Conservation (phyloP, 2,113 vertebrate genomes). For the Alethe castanea region DNA sequence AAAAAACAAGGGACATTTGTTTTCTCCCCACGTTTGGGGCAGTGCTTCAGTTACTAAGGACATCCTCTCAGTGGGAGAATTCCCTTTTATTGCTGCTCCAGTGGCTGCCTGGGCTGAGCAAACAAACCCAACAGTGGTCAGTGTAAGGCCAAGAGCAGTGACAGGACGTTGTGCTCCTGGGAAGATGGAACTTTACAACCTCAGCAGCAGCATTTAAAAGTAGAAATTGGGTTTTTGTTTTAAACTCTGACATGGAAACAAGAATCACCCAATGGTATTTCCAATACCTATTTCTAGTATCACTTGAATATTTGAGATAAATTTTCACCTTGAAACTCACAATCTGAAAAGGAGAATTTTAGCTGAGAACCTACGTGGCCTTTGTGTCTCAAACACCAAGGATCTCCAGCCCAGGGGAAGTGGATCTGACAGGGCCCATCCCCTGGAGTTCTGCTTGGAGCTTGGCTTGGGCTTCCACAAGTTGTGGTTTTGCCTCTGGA, state of each 20-base stretch:
- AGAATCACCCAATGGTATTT: neutral
- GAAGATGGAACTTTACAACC: neutral
- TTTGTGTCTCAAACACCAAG: neutral
- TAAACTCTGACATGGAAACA: neutral
- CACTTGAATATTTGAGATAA: neutral
- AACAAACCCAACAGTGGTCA: neutral
- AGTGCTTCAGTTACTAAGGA: neutral
- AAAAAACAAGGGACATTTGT: neutral
- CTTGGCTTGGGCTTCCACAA: neutral
- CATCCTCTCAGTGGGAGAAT: neutral
- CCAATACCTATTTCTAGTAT: neutral
- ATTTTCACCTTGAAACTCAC: neutral
- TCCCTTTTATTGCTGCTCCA: neutral
- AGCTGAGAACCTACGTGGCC: neutral
- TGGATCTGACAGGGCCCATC: neutral
- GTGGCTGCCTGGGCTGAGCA: neutral
- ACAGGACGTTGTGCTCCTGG: neutral
- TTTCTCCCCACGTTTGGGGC: neutral
- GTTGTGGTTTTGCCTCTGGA: constrained; percentile 36
- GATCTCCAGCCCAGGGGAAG: neutral
- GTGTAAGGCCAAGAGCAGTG: neutral
- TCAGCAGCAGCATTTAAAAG: neutral
- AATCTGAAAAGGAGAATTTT: neutral
- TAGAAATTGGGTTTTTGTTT: neutral
- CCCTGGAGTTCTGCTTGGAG: neutral